Evolutionary conservation across 2,797 vertebrate genomes (phyloP), one percentile per base, ranked within the genome.

Genomic region (Hirundo rustica): DNA sequence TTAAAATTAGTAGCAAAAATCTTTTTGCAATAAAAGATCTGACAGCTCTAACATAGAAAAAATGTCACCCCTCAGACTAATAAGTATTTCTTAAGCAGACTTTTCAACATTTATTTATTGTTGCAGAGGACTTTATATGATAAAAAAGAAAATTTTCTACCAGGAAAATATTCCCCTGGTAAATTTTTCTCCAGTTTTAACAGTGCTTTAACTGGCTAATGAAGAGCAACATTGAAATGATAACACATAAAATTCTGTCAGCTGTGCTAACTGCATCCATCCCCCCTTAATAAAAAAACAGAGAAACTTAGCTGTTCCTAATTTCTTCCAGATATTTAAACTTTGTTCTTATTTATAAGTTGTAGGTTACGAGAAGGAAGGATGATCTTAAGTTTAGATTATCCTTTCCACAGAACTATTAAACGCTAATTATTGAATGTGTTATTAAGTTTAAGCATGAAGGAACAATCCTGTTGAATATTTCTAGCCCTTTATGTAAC

Each of bases 401-500:
- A 81, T 86, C 62, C 62, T n/a, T 93, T 94, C 80, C 78, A 44
- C 34, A 78, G 32, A 36, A 51, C 48, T 79, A 57, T 85, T 92
- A 88, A 88, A 22, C 18, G 66, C n/a, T 90, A 94, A 86, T 92
- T 94, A 44, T 51, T 81, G 40, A 45, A 76, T 75, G 48, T 73
- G 32, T 73, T 95, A 81, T 38, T 82, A 92, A 50, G 71, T 91
- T 96, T 87, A 93, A 51, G 23, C 44, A 82, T 64, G 60, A 81
- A 90, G 47, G 44, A 88, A 29, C 29, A 93, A 75, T 84, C 70
- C 45, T 77, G 60, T 10, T 88, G 79, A 86, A 78, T 62, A 75
- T 78, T 92, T 90, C 70, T 78, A 94, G 36, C 42, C 21, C 51
- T 81, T 95, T 93, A 88, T 76, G 60, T 93, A 94, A 94, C 18